Conservation (phyloP, 1,140 invertebrate species). For the Gryon sp. region DNA sequence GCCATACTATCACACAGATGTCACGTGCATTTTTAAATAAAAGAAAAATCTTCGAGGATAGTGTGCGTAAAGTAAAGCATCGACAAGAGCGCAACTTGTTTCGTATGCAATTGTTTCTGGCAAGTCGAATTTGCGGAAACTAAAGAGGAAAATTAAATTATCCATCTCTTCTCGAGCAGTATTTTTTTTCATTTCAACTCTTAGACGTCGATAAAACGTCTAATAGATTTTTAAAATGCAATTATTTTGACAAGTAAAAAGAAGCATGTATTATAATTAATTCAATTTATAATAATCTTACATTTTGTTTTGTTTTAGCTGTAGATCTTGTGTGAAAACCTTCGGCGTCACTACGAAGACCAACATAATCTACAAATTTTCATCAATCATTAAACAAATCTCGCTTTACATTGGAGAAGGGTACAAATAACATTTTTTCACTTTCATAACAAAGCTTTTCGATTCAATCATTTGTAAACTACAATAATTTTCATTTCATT, state of each 20-base stretch:
- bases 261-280: too few relatives aligned
- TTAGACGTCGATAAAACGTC: too few relatives aligned
- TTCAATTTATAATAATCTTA: neutral
- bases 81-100: neutral
- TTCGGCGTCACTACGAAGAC: constrained; percentile 7
- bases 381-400: constrained; percentile 5
- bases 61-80: constrained; percentile 17
- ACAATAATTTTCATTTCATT: too few relatives aligned
- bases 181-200: constrained; percentile 1
- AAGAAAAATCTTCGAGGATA: too few relatives aligned
- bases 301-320: constrained; percentile 22
- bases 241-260: too few relatives aligned
- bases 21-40: constrained; percentile 13
- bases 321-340: constrained; percentile 28
- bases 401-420: constrained; percentile 5
- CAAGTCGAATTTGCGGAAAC: constrained; percentile 7
- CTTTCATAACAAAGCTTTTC: neutral
- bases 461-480: too few relatives aligned
- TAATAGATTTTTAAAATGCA: too few relatives aligned
- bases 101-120: constrained; percentile 1
- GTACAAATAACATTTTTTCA: constrained; percentile 14
- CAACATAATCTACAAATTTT: constrained; percentile 19
- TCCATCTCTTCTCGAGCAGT: neutral
- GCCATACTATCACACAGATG: too few relatives aligned
- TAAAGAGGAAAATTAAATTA: constrained; percentile 22